Percentiles rank a stretch among this genome's conserved stretches.
These are phyloP conservation scores for Scomberomorus guttatus DNA, from an alignment of 2,797 vertebrate species.

Conservation along the genomic window DNA sequence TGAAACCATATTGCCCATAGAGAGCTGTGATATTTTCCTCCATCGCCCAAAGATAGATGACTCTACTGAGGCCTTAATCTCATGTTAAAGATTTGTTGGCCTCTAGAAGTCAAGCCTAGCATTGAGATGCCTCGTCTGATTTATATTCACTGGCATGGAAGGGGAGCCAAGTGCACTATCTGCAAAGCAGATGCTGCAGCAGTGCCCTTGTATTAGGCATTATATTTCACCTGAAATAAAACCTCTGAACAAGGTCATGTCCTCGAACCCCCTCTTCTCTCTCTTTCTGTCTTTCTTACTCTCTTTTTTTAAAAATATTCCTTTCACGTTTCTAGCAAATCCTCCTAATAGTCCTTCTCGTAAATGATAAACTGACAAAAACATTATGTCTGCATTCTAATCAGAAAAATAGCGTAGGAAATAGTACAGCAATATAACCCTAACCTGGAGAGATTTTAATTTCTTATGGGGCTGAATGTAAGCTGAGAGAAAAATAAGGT, in stretches of 20 bases:
- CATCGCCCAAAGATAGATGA: constrained; percentile 77
- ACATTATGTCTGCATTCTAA: constrained; percentile 59
- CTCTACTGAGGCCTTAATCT: constrained; percentile 82
- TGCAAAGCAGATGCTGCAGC: constrained; percentile 82
- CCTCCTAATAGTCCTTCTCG: not conserved
- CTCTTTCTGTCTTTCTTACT: constrained; percentile 15
- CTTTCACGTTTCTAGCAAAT: constrained; percentile 65
- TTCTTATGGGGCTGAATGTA: constrained; percentile 61
- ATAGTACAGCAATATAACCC: constrained; percentile 9
- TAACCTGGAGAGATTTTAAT: constrained; percentile 37
- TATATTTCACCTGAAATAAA: constrained; percentile 77
- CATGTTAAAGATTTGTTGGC: constrained; percentile 83
- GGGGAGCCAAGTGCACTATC: constrained; percentile 82
- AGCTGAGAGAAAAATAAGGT: constrained; percentile 40
- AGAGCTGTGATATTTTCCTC: constrained; percentile 74
- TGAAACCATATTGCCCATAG: constrained; percentile 70
- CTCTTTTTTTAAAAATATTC: constrained; percentile 22
- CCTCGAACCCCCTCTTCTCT: constrained; percentile 48
- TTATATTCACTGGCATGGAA: constrained; percentile 80
- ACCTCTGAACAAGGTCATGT: constrained; percentile 72
- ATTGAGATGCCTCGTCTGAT: constrained; percentile 83
- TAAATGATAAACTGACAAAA: constrained; percentile 60
- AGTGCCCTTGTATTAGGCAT: constrained; percentile 72
- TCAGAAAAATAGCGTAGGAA: constrained; percentile 62
- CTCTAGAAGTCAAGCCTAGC: constrained; percentile 80